Conservation (phyloP, 2,113 vertebrate genomes). For the Menura novaehollandiae region DNA sequence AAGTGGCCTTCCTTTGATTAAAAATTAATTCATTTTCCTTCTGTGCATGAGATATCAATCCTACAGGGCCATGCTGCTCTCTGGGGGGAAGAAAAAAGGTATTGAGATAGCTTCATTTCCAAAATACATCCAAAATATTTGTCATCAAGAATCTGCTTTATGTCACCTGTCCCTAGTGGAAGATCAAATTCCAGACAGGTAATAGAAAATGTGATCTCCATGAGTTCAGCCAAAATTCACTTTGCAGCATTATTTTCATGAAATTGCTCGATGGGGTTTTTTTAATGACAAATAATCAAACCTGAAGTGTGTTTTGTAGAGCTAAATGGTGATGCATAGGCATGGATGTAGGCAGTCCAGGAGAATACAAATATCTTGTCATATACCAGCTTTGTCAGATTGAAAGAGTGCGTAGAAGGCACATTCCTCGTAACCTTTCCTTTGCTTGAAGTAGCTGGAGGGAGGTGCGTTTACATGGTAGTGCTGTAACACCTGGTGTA, state of each 20-base stretch:
- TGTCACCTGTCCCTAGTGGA: background rate
- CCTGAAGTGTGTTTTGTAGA: background rate
- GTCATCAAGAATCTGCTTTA: background rate
- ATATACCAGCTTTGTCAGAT: background rate
- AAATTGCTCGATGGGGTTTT: background rate
- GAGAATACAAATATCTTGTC: background rate
- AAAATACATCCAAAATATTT: background rate
- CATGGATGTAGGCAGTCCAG: background rate
- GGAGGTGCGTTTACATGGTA: fast-evolving
- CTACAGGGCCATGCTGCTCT: background rate
- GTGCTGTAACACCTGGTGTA: background rate
- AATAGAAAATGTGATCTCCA: background rate
- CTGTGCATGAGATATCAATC: background rate
- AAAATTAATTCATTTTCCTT: background rate
- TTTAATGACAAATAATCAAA: background rate
- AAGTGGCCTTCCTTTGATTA: background rate
- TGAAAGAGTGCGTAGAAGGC: background rate
- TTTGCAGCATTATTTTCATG: background rate
- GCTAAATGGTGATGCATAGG: background rate
- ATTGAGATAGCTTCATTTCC: background rate
- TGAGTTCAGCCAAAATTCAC: background rate
- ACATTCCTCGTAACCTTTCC: background rate
- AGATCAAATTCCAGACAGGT: background rate
- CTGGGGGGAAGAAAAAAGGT: background rate
- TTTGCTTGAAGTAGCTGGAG: background rate